Conservation (phyloP, 2,888 invertebrate species). For the Merodon equestris region DNA sequence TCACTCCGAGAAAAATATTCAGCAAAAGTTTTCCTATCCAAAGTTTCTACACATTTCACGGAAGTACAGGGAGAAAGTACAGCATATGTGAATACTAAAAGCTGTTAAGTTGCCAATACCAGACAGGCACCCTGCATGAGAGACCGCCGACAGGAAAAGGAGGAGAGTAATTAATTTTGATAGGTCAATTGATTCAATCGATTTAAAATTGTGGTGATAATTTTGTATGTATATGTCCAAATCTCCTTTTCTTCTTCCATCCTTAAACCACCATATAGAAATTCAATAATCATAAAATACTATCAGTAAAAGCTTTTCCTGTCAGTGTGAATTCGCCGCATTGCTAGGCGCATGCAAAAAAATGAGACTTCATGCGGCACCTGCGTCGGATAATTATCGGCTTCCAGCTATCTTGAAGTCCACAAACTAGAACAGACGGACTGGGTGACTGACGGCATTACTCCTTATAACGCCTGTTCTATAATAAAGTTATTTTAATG, state of each 20-base stretch:
- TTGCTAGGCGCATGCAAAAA: neutral
- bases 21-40: no score
- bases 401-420: neutral
- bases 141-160: neutral
- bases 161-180: conserved; percentile 26
- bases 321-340: conserved; percentile 45
- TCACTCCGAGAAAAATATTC: no score
- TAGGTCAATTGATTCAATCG: conserved; percentile 58
- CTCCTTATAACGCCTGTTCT: conserved; percentile 26
- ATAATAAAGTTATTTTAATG: conserved; percentile 56
- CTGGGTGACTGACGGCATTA: neutral
- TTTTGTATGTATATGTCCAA: no score
- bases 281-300: conserved; percentile 9
- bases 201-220: conserved; percentile 39
- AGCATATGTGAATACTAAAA: no score
- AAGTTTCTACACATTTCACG: no score
- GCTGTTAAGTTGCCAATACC: no score
- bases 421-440: neutral
- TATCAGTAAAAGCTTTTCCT: conserved; percentile 21
- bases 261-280: no score
- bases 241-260: no score
- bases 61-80: no score
- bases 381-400: conserved; percentile 25
- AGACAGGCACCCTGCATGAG: no score
- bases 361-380: conserved; percentile 2